Conservation (phyloP, 1,140 invertebrate species). For the Asbolus verrucosus region DNA sequence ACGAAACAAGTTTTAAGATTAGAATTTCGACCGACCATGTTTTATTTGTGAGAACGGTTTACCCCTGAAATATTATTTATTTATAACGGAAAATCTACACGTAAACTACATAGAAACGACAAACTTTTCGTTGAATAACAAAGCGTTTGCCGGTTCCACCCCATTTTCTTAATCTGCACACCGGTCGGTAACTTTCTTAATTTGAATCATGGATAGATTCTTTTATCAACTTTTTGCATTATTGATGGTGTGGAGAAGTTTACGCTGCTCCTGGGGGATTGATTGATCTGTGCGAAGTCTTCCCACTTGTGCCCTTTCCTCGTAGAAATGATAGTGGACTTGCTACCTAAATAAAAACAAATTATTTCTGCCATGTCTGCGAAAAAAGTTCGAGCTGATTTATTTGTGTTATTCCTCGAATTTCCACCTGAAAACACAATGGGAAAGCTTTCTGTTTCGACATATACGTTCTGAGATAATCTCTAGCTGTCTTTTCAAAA, state of each 20-base stretch:
- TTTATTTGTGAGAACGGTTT: constrained; percentile 26
- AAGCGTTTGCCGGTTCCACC: constrained; percentile 19
- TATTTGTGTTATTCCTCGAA: constrained; percentile 33
- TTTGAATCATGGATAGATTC: constrained; percentile 23
- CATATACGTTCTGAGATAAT: constrained; percentile 17
- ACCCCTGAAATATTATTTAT: constrained; percentile 38
- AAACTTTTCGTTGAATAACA: constrained; percentile 28
- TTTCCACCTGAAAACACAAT: constrained; percentile 33
- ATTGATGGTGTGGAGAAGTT: constrained; percentile 8
- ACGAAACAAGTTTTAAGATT: constrained; percentile 34
- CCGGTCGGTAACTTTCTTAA: constrained; percentile 10
- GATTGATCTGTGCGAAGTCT: constrained; percentile 7
- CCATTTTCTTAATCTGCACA: constrained; percentile 2
- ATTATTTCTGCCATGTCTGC: constrained; percentile 26
- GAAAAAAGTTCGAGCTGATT: constrained; percentile 24
- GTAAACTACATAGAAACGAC: constrained; percentile 14
- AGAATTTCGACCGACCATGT: constrained; percentile 31
- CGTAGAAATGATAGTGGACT: too few species aligned
- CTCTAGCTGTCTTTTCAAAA: constrained; percentile 19
- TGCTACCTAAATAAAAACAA: constrained; percentile 22
- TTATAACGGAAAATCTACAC: constrained; percentile 35
- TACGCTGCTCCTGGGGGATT: background rate
- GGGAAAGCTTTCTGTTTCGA: constrained; percentile 20
- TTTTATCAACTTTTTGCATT: constrained; percentile 28
- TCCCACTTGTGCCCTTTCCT: constrained; percentile 7